Evolutionary conservation across 2,113 vertebrate species (phyloP).

Genomic region (Probosciger aterrimus): DNA sequence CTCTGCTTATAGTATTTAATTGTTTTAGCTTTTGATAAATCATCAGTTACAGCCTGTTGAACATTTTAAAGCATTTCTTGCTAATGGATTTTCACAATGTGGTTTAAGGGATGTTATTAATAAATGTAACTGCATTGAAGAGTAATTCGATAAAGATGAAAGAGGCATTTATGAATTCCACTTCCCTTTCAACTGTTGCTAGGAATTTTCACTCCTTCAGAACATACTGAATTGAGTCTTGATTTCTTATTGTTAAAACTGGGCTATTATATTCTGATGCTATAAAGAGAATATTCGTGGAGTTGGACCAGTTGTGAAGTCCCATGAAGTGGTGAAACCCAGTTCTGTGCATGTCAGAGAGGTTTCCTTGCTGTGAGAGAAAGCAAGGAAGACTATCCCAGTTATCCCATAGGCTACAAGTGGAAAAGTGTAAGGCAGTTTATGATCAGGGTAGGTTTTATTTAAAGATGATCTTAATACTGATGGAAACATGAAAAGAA

Average conservation of each 20-base stretch:
- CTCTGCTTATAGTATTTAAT: constrained; percentile 6
- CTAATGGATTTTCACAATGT: constrained; percentile 56
- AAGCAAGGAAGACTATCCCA: not conserved
- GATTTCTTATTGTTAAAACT: not conserved
- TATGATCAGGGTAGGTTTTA: not conserved
- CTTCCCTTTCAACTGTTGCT: constrained; percentile 55
- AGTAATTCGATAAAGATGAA: constrained; percentile 55
- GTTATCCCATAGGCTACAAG: not conserved
- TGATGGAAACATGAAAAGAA: constrained; percentile 8
- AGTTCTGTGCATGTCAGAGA: not conserved
- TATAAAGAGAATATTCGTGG: not conserved
- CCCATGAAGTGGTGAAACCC: not conserved
- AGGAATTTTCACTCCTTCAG: constrained; percentile 37
- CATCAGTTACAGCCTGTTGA: constrained; percentile 11
- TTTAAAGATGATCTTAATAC: not conserved
- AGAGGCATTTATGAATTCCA: constrained; percentile 41
- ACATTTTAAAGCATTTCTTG: constrained; percentile 26
- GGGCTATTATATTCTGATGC: not conserved
- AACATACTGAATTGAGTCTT: constrained; percentile 19
- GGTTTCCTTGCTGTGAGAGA: not conserved
- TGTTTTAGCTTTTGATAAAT: constrained; percentile 27
- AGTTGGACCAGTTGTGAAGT: not conserved
- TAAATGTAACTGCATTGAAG: constrained; percentile 14
- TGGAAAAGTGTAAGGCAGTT: not conserved
- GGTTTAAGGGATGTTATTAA: constrained; percentile 57